Conservation (phyloP, 2,797 vertebrate genomes). For the Myotis daubentonii region DNA sequence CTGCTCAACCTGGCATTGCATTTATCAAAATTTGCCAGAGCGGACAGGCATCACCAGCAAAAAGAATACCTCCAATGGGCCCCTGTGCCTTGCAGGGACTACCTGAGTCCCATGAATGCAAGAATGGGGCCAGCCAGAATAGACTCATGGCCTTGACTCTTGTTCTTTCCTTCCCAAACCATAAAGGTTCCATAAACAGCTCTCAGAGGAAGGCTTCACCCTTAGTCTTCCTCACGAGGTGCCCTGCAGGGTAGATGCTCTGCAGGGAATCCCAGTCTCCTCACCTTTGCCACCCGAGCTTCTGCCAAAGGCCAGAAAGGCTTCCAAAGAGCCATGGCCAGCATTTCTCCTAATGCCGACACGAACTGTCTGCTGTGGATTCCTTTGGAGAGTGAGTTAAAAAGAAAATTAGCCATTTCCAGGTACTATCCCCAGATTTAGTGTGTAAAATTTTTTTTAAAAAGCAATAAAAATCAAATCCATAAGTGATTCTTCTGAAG, state of each 20-base stretch:
- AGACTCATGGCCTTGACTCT: background rate
- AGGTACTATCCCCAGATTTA: background rate
- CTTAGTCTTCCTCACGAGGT: background rate
- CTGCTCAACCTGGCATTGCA: conserved; percentile 79
- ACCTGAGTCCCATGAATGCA: background rate
- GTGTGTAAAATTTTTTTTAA: background rate
- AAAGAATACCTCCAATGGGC: conserved; percentile 60
- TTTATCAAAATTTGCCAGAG: conserved; percentile 86
- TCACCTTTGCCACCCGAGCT: background rate
- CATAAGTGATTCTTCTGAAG: background rate
- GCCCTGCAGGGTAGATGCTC: no score
- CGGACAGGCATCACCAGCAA: conserved; percentile 79
- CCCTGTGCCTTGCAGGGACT: conserved; percentile 17
- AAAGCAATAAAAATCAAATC: background rate
- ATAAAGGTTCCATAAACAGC: background rate
- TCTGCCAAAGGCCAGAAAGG: background rate
- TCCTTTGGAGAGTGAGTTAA: background rate
- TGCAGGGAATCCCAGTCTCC: background rate
- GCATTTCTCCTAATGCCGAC: background rate
- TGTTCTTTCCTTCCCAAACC: background rate
- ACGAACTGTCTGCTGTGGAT: background rate
- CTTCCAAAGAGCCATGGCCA: background rate
- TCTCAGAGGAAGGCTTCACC: background rate
- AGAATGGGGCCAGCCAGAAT: background rate
- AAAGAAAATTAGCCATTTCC: background rate